Evolutionary conservation across 2,113 vertebrate genomes (phyloP).

Genomic region (Leucopsar rothschildi): DNA sequence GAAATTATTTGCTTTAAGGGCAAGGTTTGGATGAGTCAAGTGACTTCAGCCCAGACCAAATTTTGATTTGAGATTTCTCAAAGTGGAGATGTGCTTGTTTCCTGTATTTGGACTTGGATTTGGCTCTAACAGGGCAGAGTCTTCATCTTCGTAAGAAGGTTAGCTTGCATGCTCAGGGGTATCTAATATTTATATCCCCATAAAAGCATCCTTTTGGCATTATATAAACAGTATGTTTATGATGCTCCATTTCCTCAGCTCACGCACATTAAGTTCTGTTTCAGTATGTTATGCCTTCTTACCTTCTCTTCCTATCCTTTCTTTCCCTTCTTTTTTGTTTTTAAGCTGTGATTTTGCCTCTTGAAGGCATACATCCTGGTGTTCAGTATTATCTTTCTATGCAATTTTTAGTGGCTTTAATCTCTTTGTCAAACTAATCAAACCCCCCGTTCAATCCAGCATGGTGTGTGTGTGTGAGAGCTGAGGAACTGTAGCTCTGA

Average conservation of each 20-base stretch:
- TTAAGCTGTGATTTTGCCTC: background rate
- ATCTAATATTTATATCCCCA: background rate
- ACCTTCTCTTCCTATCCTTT: background rate
- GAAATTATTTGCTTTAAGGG: background rate
- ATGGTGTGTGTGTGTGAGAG: accelerated
- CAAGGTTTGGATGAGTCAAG: background rate
- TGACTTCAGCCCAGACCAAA: background rate
- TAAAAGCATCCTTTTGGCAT: background rate
- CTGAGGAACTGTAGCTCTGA: background rate
- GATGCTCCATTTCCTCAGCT: background rate
- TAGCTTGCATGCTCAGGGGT: background rate
- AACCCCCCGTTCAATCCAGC: background rate
- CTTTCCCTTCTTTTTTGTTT: background rate
- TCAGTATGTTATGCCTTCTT: background rate
- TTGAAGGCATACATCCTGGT: background rate
- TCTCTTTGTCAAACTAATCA: background rate
- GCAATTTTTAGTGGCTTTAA: background rate
- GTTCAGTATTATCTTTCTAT: background rate
- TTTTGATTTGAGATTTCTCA: background rate
- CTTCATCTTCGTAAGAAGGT: background rate
- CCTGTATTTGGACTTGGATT: background rate
- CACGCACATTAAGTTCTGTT: background rate
- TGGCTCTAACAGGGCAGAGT: background rate
- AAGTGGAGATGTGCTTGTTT: background rate
- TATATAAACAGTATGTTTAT: background rate